Evolutionary conservation across 2,797 vertebrate genomes (phyloP), one percentile per base, ranked within the genome.

Genomic region (Sciurus vulgaris): DNA sequence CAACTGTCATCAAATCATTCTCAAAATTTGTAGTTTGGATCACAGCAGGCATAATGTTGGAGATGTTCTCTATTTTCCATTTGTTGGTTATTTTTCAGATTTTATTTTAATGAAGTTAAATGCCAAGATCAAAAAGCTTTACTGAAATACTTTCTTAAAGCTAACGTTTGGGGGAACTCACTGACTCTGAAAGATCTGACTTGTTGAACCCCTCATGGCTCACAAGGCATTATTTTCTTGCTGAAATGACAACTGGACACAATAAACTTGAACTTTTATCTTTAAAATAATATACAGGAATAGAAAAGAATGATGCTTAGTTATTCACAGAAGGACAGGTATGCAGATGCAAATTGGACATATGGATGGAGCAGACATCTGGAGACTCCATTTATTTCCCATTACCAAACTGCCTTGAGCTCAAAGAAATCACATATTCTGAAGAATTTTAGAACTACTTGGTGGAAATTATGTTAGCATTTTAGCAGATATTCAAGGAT

Each of bases 341-440:
- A 89, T 89, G 47, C 17, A 79, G 49, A 96, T 84, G 26, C 17
- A 92, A 94, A 92, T 20, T 92, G 51, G 56, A 83, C 67, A 63
- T 69, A 33, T n/a, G n/a, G 20, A 89, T 72, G 17, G 11, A 93
- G 5, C 28, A 79, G 72, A 89, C 76, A 97, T 85, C 33, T 81
- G 69, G 72, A 92, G 67, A 81, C 18, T 92, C 33, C 18, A 35
- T 93, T 97, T 93, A 94, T 93, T 89, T 93, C 63, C 28, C 51
- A 92, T 87, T 84, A 77, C 24, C 63, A 91, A 96, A 90, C 14
- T 77, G 26, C 61, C 67, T 94, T 95, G 61, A 81, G 81, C 70
- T 85, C 35, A 96, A 86, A 87, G 30, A 82, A 81, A 87, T 85
- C 18, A 49, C 24, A 81, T 73, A 94, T 63, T 90, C 82, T 90